Percentiles rank a stretch among this genome's conserved stretches.
These are phyloP conservation scores for Ranitomeya variabilis DNA, from an alignment of 2,113 vertebrate genomes.

Conservation along the genomic window DNA sequence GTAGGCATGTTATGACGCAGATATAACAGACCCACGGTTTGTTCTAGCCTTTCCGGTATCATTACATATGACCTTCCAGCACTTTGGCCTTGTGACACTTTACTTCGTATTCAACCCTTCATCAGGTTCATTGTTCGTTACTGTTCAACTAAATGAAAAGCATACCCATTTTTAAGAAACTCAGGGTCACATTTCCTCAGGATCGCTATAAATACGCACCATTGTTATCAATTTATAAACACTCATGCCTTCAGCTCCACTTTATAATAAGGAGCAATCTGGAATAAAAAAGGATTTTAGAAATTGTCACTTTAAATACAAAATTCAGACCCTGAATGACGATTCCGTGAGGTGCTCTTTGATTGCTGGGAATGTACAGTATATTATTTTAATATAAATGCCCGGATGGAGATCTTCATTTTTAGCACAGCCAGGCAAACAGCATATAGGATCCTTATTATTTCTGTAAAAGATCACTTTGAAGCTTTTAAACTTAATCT, in stretches of 20 bases:
- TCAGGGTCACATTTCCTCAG: conserved; percentile 27
- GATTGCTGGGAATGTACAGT: no score
- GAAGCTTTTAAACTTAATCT: no score
- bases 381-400: no score
- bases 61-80: conserved; percentile 18
- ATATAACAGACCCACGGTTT: neutral
- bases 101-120: neutral
- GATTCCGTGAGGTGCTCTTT: no score
- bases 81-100: conserved; percentile 1
- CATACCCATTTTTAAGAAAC: neutral
- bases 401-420: no score
- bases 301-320: neutral
- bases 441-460: no score
- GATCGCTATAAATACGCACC: neutral
- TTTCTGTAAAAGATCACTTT: no score
- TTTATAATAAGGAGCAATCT: neutral
- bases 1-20: neutral
- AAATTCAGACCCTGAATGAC: neutral
- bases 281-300: neutral
- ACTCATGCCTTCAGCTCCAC: neutral
- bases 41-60: conserved; percentile 1
- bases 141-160: neutral
- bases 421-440: no score
- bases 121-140: conserved; percentile 21
- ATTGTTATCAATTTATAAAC: conserved; percentile 10